phyloP scores from a whole-genome alignment of 2,888 invertebrate species.

The Slavum lentiscoides region DNA sequence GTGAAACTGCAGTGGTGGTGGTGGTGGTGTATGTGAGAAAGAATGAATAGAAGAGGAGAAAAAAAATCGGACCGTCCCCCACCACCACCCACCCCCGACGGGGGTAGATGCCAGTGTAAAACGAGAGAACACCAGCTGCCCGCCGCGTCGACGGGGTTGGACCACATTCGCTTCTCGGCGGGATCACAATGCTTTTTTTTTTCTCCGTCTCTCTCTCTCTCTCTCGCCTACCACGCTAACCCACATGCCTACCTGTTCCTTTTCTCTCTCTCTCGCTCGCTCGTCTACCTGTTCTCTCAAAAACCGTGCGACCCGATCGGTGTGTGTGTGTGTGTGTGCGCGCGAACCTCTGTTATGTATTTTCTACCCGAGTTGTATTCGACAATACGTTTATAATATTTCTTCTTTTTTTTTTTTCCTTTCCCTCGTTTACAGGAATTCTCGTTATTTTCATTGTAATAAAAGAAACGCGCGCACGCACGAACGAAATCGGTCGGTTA shows the following conservation, averaged over 20 bases:
- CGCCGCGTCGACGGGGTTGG: conserved; percentile 41
- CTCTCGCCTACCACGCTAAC: no score
- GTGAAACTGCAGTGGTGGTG: not conserved
- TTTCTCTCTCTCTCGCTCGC: no score
- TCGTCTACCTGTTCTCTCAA: conserved; percentile 34
- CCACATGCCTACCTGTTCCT: no score
- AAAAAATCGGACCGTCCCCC: conserved; percentile 50
- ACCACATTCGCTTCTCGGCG: conserved; percentile 45
- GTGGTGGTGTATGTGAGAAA: conserved; percentile 23
- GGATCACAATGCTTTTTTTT: conserved; percentile 50
- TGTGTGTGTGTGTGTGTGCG: not conserved
- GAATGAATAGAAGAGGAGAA: conserved; percentile 45
- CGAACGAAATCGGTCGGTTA: conserved; percentile 3
- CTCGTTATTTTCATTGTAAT: conserved; percentile 7
- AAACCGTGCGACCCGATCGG: conserved; percentile 46
- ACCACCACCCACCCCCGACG: no score
- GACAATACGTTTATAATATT: conserved; percentile 17
- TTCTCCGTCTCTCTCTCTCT: not conserved
- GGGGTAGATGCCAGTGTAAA: no score
- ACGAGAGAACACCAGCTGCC: conserved; percentile 28
- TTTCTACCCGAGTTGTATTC: conserved; percentile 18
- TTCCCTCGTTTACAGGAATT: conserved; percentile 42
- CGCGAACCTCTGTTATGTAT: conserved; percentile 39
- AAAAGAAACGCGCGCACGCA: conserved; percentile 11
- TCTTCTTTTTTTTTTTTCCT: not conserved